Evolutionary conservation across 2,113 vertebrate genomes (phyloP), one percentile per base, ranked within the genome.

Genomic region (Leptosomus discolor): DNA sequence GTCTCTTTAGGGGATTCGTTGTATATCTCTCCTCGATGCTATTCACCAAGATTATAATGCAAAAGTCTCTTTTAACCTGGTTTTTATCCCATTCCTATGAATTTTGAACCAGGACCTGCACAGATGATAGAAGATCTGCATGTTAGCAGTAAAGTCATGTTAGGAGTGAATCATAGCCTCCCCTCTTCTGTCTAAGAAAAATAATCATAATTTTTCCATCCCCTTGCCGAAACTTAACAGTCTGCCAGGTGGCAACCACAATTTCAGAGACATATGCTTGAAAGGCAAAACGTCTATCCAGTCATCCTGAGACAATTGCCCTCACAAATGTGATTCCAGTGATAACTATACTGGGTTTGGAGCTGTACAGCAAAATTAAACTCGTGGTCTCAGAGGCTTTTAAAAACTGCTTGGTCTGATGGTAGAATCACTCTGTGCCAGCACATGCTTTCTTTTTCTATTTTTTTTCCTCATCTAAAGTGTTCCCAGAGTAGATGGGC

Each of bases 171-270:
- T 61, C 30, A 56, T 57, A 92, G 34, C 21, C 30, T 94, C 14
- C 24, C 2, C 17, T 75, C 36, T 45, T 77, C 69, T 46, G 26
- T 36, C 56, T 22, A 76, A 48, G 61, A 48, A 75, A 74, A 91
- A 58, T 21, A 93, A 36, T 51, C 8, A 67, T 87, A 53, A 15
- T 56, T 86, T 80, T 89, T 41, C 69, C 61, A 48, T 74, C 78
- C 45, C n/a, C 34, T 91, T 84, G 43, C 39, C 60, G 64, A 86
- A 85, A 46, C 23, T 51, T 87, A 94, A 65, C 78, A 88, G 61
- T 19, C 34, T 86, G 86, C 79, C 96, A 97, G 79, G 95, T 97
- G 94, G 96, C 71, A 85, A 24, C 24, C 43, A 79, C 54, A 29
- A 64, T 95, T 97, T 87, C 65, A 87, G 82, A 82, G 63, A 63